Percentiles rank a stretch among this genome's conserved stretches.
Evolutionary conservation across 2,797 vertebrate species (phyloP).

Genomic region (Lindbergichthys nudifrons): DNA sequence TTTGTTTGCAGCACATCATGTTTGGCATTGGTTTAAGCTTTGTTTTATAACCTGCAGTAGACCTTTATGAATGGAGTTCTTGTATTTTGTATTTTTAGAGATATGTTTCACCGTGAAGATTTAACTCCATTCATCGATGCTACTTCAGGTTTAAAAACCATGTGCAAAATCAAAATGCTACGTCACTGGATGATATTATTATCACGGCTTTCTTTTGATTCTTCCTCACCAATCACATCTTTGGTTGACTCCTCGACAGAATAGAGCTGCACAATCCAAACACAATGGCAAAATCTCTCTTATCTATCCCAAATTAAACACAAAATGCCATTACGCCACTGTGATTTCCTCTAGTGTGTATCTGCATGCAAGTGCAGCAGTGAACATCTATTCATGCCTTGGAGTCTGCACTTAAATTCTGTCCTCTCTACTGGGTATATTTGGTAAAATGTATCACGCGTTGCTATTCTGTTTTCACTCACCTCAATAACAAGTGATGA

Average conservation of each 20-base stretch:
- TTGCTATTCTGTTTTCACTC: slow-evolving; percentile 44
- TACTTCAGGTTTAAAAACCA: slow-evolving; percentile 44
- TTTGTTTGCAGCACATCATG: slow-evolving; percentile 34
- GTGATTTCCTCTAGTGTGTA: slow-evolving; percentile 3
- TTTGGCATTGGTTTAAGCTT: slow-evolving; percentile 11
- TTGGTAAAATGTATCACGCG: slow-evolving; percentile 30
- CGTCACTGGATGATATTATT: slow-evolving; percentile 47
- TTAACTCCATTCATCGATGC: slow-evolving; percentile 32
- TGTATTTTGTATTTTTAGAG: background rate
- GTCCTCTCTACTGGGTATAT: slow-evolving; percentile 31
- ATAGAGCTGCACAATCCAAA: slow-evolving; percentile 24
- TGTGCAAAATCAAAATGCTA: slow-evolving; percentile 25
- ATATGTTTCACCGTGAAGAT: too few species aligned
- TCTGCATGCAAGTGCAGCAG: slow-evolving; percentile 28
- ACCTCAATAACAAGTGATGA: slow-evolving; percentile 36
- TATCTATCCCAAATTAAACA: slow-evolving; percentile 50
- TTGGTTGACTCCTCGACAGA: slow-evolving; percentile 57
- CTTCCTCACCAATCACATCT: slow-evolving; percentile 45
- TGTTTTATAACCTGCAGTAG: slow-evolving; percentile 57
- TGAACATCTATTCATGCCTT: slow-evolving; percentile 48
- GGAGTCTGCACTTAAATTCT: slow-evolving; percentile 68
- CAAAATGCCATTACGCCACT: slow-evolving; percentile 47
- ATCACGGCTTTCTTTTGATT: slow-evolving; percentile 21
- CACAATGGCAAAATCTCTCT: slow-evolving; percentile 39
- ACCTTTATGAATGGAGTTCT: slow-evolving; percentile 32